Evolutionary conservation across 1,140 invertebrate species (phyloP).

Genomic region (Ladona fulva): DNA sequence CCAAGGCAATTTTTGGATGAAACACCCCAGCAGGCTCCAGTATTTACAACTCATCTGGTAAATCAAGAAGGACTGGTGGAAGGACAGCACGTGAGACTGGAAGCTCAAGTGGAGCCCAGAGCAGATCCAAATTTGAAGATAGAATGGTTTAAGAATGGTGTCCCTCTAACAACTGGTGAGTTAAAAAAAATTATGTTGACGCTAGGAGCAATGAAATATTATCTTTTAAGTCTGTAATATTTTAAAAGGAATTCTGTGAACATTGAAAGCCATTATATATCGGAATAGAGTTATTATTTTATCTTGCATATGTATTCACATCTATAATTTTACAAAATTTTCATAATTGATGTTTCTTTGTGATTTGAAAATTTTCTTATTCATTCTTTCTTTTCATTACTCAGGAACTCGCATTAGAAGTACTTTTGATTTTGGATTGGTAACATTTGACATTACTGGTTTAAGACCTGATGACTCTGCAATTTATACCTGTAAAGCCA

Average conservation of each 20-base stretch:
- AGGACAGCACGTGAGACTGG: constrained; percentile 83
- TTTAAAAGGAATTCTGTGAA: no score
- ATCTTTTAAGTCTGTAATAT: no score
- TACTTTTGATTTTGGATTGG: constrained; percentile 90
- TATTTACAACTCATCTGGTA: constrained; percentile 82
- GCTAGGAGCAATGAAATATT: no score
- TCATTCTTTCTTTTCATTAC: constrained; percentile 19
- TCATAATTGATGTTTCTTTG: not conserved
- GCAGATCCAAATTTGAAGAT: constrained; percentile 86
- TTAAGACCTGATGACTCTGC: constrained; percentile 81
- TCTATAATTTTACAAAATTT: no score
- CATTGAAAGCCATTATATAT: no score
- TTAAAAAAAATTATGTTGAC: no score
- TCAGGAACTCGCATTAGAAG: constrained; percentile 65
- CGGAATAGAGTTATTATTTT: no score
- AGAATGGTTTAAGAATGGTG: constrained; percentile 89
- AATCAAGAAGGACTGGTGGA: constrained; percentile 78
- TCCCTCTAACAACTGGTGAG: constrained; percentile 68
- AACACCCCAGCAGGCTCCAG: constrained; percentile 73
- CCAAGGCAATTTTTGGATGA: constrained; percentile 75
- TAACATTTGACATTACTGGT: constrained; percentile 80
- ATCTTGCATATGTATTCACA: no score
- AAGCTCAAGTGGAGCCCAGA: constrained; percentile 92
- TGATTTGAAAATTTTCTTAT: not conserved
- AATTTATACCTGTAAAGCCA: constrained; percentile 89